Base-by-base conservation (phyloP, 2,888 invertebrate species). In the Heliconius erato region DNA sequence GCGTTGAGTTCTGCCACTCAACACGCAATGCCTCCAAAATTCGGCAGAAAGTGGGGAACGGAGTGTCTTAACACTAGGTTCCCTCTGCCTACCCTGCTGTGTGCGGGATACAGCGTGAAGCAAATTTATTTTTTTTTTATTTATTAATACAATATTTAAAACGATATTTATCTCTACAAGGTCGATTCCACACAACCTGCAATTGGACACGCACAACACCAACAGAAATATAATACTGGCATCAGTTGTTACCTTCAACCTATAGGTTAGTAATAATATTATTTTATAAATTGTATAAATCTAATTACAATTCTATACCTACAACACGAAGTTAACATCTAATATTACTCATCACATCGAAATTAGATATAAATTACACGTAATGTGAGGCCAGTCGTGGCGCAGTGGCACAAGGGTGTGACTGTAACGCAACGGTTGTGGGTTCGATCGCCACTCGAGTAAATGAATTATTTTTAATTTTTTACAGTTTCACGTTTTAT, bases 261-360 rank as follows among this genome's bases (percentile, higher is more conserved):
- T 40, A 77, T 40, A 65, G 77, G 65, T 77, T 40, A 44, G n/a
- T 11, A 40, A 77, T 44, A 77, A 77, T 63, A 77, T 11, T 59
- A 59, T 74, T 74, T 74, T 77, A 63, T 77, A 74, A 49, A 54
- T 49, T 49, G 44, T 74, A 28, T 0, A 77, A 77, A 65, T 77
- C 44, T 28, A 77, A 77, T 65, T 65, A 77, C 44, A 77, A 77
- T 77, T 77, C 65, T 65, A 11, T 9, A 59, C 59, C 23, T 59
- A 59, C 23, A 59, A 23, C 35, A 32, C 74, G 54, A 40, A 71
- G 71, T 74, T 74, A 59, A 35, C 23, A 59, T 74, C 7, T 23
- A 59, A n/a, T 59, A 26, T 74, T 74, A 74, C 74, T 74, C 74
- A 74, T 74, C 74, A 74, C 32, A 32, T n/a, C 23, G 71, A 71